Evolutionary conservation across 2,888 invertebrate species (phyloP), one percentile per base, ranked within the genome.

Genomic region (Prosopocoilus inquinatus): DNA sequence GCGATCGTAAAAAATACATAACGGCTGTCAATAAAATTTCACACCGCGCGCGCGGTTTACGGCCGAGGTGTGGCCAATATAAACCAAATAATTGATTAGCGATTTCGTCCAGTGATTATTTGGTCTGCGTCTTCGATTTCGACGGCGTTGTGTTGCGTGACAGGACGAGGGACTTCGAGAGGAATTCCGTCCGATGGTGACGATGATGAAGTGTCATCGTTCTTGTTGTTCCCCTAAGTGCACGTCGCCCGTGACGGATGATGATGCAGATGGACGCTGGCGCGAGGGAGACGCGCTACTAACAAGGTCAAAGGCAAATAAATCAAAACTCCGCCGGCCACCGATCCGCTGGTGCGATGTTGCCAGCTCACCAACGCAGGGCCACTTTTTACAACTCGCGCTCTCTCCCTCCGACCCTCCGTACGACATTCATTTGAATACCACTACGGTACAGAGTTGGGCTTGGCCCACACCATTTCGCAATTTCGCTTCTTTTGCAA

Each of bases 261-360:
- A 41, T 41, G 41, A 41, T 41, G 41, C 41, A 41, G 41, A 13
- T 15, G 41, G 41, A 41, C 41, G 16, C 41, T 41, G 45, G 33
- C 50, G 53, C 46, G 47, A 57, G 61, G 58, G 52, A 61, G 52
- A 59, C 55, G 50, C 47, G 60, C 53, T 44, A 47, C 50, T 52
- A 57, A 59, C 61, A 61, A 61, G 58, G 61, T 59, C 61, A 59
- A 54, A 61, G 61, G 61, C 57, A 54, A 61, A 61, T 59, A 57
- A 61, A 61, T 61, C 61, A 61, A 61, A 59, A 61, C 55, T 48
- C 51, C 7, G 20, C 20, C 50, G 36, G 57, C 48, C 57, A 53
- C 52, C 45, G 47, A 13, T 36, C 32, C 7, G 41, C 41, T 55
- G 33, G 9, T 28, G 55, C 58, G 33, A 11, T 28, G 58, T 58